A percentile compares a stretch with the other conserved stretches of the same genome.
These are phyloP conservation scores for Colostygia pectinataria DNA, from an alignment of 2,888 invertebrate genomes.

Conservation along the genomic window DNA sequence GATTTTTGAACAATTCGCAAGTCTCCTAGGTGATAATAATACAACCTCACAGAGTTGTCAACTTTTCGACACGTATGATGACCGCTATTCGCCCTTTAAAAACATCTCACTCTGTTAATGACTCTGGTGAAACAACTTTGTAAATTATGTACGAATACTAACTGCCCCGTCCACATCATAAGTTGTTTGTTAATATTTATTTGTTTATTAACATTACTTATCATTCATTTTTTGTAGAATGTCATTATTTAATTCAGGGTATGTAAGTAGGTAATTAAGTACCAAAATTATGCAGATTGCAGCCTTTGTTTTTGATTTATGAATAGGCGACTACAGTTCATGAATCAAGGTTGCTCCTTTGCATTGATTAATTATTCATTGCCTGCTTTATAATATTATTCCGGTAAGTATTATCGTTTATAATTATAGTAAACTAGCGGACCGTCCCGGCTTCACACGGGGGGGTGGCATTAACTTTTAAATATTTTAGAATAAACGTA, in stretches of 20 bases:
- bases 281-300: conserved; percentile 1
- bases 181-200: background rate
- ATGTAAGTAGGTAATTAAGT: too few relatives aligned
- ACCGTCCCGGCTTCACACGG: too few relatives aligned
- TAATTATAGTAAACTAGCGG: too few relatives aligned
- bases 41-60: conserved; percentile 6
- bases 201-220: background rate
- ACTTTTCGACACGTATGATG: conserved; percentile 28
- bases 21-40: conserved; percentile 7
- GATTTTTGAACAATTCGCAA: conserved; percentile 25
- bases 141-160: conserved; percentile 24
- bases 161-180: conserved; percentile 22
- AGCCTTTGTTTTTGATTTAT: conserved; percentile 4
- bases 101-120: conserved; percentile 15
- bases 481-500: too few relatives aligned
- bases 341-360: background rate
- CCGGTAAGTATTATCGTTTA: too few relatives aligned
- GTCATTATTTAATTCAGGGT: background rate
- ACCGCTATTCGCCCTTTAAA: conserved; percentile 50
- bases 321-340: conserved; percentile 1
- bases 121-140: conserved; percentile 36
- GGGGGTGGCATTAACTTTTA: too few relatives aligned
- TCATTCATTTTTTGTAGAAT: background rate
- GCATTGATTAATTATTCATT: conserved; percentile 2
- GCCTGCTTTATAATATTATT: background rate